Conservation (phyloP, 1,140 invertebrate species). For the Cylas formicarius region DNA sequence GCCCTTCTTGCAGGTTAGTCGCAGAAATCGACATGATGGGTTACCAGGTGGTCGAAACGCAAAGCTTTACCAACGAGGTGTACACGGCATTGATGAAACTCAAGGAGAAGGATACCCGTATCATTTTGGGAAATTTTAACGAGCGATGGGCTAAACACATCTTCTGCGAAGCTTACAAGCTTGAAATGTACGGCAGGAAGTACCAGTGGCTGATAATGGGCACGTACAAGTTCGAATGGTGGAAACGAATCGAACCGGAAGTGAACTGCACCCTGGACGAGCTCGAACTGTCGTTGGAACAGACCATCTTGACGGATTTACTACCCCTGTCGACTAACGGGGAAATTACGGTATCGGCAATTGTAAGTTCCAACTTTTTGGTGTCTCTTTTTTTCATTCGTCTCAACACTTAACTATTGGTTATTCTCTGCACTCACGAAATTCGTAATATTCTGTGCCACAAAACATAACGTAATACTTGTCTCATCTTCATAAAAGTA, state of each 20-base stretch:
- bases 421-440: no score
- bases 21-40: constrained; percentile 76
- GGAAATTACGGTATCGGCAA: constrained; percentile 80
- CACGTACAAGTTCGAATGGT: constrained; percentile 73
- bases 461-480: no score
- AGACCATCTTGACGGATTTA: constrained; percentile 83
- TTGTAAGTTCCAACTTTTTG: no score
- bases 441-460: no score
- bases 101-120: constrained; percentile 87
- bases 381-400: neutral
- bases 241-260: constrained; percentile 54
- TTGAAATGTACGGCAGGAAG: constrained; percentile 39
- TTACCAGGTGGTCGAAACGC: constrained; percentile 81
- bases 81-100: constrained; percentile 74
- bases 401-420: neutral
- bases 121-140: constrained; percentile 92
- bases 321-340: constrained; percentile 65
- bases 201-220: constrained; percentile 97
- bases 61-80: constrained; percentile 90
- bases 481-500: no score
- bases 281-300: constrained; percentile 75
- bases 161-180: constrained; percentile 83
- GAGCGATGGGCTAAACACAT: constrained; percentile 88
- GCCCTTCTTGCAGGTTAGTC: constrained; percentile 67
- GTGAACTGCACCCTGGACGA: constrained; percentile 67